These are phyloP conservation scores for Chaetoderma sp. DNA, from an alignment of 2,888 invertebrate species.

Conservation along the genomic window DNA sequence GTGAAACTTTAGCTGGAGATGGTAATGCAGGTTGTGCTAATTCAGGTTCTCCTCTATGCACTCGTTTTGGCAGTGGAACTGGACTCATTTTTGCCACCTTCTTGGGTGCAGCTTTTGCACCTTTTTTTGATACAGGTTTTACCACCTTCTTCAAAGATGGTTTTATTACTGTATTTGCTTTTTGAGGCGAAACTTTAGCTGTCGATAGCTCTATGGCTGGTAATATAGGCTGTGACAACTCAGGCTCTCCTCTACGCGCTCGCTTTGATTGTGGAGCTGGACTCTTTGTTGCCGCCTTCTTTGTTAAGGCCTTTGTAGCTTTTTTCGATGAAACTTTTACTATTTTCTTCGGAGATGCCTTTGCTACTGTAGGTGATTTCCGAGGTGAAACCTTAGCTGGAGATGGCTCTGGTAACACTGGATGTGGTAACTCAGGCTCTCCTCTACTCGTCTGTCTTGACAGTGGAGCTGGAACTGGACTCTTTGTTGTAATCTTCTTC, in stretches of 20 bases:
- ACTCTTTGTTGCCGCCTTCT: constrained; percentile 15
- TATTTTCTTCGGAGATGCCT: background rate
- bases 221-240: background rate
- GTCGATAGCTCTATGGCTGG: background rate
- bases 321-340: background rate
- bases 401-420: too few relatives aligned
- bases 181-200: constrained; percentile 12
- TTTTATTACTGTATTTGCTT: constrained; percentile 8
- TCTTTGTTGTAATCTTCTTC: constrained; percentile 14
- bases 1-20: background rate
- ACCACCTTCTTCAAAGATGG: constrained; percentile 12
- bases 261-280: background rate
- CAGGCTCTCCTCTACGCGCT: background rate
- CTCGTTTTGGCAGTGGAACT: too few relatives aligned
- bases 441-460: too few relatives aligned
- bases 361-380: background rate
- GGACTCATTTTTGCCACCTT: background rate
- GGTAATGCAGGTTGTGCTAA: too few relatives aligned
- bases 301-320: background rate
- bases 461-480: too few relatives aligned
- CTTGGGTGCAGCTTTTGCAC: constrained; percentile 12
- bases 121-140: constrained; percentile 3
- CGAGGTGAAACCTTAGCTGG: background rate
- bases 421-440: too few relatives aligned
- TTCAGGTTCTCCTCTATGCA: too few relatives aligned